Conservation (phyloP, 1,140 invertebrate species). For the Oscheius sp. region DNA sequence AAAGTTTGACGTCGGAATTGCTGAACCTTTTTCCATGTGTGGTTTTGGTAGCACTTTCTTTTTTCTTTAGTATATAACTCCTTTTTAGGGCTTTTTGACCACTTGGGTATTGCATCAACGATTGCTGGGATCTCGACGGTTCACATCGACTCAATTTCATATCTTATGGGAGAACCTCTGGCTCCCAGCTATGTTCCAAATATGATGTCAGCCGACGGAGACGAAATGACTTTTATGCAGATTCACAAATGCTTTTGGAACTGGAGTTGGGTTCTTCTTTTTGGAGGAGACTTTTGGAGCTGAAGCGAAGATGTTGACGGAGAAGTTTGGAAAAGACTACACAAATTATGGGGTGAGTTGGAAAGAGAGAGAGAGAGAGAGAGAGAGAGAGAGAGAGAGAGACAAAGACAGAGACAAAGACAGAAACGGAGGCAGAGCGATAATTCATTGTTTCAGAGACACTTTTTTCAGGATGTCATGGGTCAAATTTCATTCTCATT, state of each 20-base stretch:
- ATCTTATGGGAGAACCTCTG: background rate
- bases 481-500: conserved; percentile 6
- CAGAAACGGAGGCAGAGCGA: too few relatives aligned
- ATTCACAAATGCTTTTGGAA: background rate
- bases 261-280: background rate
- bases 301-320: background rate
- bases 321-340: background rate
- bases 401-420: too few relatives aligned
- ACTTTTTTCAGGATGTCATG: conserved; percentile 20
- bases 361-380: too few relatives aligned
- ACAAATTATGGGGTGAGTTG: background rate
- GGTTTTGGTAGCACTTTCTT: background rate
- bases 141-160: background rate
- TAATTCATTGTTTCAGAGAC: too few relatives aligned
- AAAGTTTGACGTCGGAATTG: conserved; percentile 10
- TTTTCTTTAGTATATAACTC: background rate
- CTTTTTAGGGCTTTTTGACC: background rate
- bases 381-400: too few relatives aligned
- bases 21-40: background rate
- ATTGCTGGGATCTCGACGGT: background rate
- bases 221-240: background rate
- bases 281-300: background rate
- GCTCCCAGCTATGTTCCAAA: conserved; percentile 9
- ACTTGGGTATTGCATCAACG: background rate
- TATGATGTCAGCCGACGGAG: background rate